A percentile compares a stretch with the other conserved stretches of the same genome.
Evolutionary conservation across 37 sponge, comb jelly and placozoan genomes (phyloP).

Genomic region (Chondrilla cf. caribensis): DNA sequence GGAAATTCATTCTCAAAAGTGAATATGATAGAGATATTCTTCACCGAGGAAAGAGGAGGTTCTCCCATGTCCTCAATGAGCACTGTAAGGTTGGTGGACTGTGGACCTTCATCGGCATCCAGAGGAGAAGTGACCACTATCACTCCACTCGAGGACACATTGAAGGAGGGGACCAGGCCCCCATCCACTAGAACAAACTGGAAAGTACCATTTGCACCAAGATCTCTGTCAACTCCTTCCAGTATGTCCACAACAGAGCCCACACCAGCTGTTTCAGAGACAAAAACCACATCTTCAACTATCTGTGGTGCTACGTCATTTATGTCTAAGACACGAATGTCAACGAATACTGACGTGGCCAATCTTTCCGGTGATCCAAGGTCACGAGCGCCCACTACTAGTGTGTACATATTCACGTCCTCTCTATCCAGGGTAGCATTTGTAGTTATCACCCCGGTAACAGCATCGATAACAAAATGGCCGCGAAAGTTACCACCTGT

Average conservation of each 20-base stretch:
- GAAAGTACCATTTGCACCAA: background rate
- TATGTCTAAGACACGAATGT: background rate
- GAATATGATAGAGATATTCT: background rate
- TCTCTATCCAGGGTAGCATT: background rate
- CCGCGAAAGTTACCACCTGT: slow-evolving; percentile 3
- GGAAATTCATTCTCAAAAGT: slow-evolving; percentile 12
- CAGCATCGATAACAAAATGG: slow-evolving; percentile 23
- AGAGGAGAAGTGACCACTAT: background rate
- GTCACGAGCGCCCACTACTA: background rate
- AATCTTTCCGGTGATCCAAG: background rate
- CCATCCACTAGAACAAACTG: background rate
- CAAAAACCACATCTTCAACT: background rate
- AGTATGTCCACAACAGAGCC: background rate
- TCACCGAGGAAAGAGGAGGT: slow-evolving; percentile 1
- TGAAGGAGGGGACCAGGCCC: background rate
- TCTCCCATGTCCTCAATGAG: background rate
- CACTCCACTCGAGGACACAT: background rate
- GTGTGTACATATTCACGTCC: background rate
- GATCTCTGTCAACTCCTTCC: background rate
- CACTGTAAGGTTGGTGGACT: background rate
- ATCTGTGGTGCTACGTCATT: background rate
- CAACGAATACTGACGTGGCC: background rate
- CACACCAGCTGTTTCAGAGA: background rate
- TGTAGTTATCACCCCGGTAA: background rate
- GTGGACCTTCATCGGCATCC: slow-evolving; percentile 3